Evolutionary conservation across 30 jellyfish, hydroid and myxozoan species (phyloP), one percentile per base, ranked within the genome.

Genomic region (Hydractinia echinata): DNA sequence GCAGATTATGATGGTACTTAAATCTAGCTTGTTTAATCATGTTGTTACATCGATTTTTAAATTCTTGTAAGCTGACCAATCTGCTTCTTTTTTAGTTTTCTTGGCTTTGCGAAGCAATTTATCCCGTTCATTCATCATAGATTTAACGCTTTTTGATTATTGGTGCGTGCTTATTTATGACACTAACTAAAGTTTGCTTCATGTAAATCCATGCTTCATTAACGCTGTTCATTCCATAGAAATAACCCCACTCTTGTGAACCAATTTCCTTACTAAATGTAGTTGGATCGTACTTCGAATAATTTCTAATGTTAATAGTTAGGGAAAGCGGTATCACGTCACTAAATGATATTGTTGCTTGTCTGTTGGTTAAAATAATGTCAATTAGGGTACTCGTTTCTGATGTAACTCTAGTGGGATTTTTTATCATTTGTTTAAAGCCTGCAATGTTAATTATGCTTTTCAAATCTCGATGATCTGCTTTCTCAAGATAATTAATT

Each of bases 181-280:
- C 19, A 16, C 19, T 58, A 16, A 11, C 15, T 58, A 13, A 16
- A 58, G 69, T 58, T 58, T 58, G 19, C 15, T 13, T 11, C 69
- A 58, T 58, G 19, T 58, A 58, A 58, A 11, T 58, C 69, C 69
- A 58, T 58, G 69, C 69, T 58, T 58, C 19, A 58, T 1, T 58
- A 58, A 58, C 3, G 15, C 3, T 58, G 15, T 58, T 58, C 69
- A 58, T 58, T 58, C 18, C 69, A 58, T 58, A 58, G 18, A 58
- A 16, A 11, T 58, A 11, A 0, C 19, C 69, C 69, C 69, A 58
- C 18, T 58, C 19, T 58, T 11, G 69, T 58, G 69, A 58, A 58
- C 69, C 69, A 58, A 58, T 58, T 58, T 58, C 69, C 69, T 58
- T 58, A 58, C 69, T 58, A 58, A 56, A 58, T 58, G 69, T 58